Evolutionary conservation across 2,888 invertebrate species (phyloP).

Genomic region (Parnassius mnemosyne): DNA sequence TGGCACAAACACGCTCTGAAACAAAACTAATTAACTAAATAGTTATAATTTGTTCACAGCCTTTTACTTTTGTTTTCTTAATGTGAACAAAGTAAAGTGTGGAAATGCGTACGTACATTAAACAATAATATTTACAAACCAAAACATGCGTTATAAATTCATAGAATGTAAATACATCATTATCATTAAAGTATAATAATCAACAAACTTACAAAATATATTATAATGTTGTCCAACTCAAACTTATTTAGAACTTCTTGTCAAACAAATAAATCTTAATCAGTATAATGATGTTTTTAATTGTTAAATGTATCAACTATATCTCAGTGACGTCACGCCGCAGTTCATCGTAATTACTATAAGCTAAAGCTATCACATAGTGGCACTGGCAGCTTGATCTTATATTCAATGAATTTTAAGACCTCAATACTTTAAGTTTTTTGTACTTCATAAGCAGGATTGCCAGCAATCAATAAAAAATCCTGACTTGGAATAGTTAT

Average conservation of each 20-base stretch:
- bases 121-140: conserved; percentile 25
- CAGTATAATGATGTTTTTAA: not conserved
- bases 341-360: conserved; percentile 21
- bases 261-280: conserved; percentile 11
- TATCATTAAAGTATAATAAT: conserved; percentile 8
- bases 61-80: conserved; percentile 39
- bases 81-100: conserved; percentile 42
- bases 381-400: conserved; percentile 52
- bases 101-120: conserved; percentile 29
- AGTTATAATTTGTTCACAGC: conserved; percentile 60
- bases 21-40: conserved; percentile 28
- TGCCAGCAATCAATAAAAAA: not conserved
- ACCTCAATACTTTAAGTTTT: conserved; percentile 38
- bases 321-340: not conserved
- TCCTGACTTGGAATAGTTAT: no score
- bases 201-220: conserved; percentile 3
- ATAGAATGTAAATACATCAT: conserved; percentile 20
- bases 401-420: conserved; percentile 51
- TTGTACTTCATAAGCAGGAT: conserved; percentile 31
- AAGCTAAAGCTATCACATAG: conserved; percentile 63
- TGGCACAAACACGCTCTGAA: conserved; percentile 28
- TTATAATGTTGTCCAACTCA: not conserved
- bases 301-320: not conserved
- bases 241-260: not conserved
- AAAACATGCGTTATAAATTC: conserved; percentile 4